Evolutionary conservation across 1,140 invertebrate genomes (phyloP), one percentile per base, ranked within the genome.

Genomic region (Forficula auricularia): DNA sequence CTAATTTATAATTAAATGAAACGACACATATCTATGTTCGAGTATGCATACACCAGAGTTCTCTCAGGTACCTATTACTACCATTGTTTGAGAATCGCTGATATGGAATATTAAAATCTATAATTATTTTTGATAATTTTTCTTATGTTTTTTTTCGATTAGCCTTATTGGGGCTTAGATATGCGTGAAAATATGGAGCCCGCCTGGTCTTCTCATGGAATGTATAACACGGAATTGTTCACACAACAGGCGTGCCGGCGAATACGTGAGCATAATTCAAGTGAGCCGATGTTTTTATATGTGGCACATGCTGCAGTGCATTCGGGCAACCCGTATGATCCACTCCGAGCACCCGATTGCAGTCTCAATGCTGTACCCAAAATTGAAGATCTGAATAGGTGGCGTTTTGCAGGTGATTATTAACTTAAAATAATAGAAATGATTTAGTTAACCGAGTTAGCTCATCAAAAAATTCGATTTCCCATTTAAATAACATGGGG

Each of bases 221-320:
- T 79, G 55, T 89, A 88, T 55, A 78, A 80, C 1, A 92, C 88
- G 1, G 79, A 87, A 43, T 51, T 91, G 2, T 87, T 86, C 52
- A 82, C 85, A 0, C 57, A 72, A 1, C 77, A 85, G 61, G 75
- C 85, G 2, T 64, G 82, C 0, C 60, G 64, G 44, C 66, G 75
- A 50, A 87, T 91, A 42, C 50, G 68, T 1, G 52, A 62, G 0
- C 84, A 90, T 55, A 72, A 85, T 48, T 50, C 52, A 0, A 64
- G 61, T 3, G 58, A 67, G 22, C 85, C 88, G 0, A 54, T 91
- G 27, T 91, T 92, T 56, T 64, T 94, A 0, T 88, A 86, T 56
- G 56, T 92, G 16, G 76, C 82, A 0, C 85, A 91, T 59, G 76
- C 80, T 1, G 85, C 87, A 0, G 79, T 85, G 2, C 88, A 92